Conservation (phyloP, 2,888 invertebrate species). For the Idaea dimidiata region DNA sequence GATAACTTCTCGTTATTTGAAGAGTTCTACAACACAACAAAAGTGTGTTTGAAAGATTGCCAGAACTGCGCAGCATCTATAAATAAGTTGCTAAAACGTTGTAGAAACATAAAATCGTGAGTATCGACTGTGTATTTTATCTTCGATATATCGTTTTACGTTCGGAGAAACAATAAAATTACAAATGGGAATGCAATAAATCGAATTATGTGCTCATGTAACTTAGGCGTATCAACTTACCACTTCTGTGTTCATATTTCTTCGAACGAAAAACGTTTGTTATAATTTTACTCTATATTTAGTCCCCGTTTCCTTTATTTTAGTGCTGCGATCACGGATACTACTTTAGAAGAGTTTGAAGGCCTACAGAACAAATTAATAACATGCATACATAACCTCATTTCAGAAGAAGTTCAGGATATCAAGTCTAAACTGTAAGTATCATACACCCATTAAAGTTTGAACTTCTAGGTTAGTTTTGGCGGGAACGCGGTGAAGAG, state of each 20-base stretch:
- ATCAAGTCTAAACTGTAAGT: constrained; percentile 69
- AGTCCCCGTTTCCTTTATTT: constrained; percentile 26
- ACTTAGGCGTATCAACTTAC: background rate
- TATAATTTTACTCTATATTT: background rate
- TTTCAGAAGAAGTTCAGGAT: constrained; percentile 61
- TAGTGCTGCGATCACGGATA: constrained; percentile 65
- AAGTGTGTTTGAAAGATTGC: constrained; percentile 73
- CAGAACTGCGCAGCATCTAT: constrained; percentile 73
- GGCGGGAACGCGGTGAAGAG: too few species aligned
- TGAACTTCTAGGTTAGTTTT: too few species aligned
- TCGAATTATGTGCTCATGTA: background rate
- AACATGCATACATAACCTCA: constrained; percentile 61
- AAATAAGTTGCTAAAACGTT: constrained; percentile 75
- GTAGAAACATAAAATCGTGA: constrained; percentile 74
- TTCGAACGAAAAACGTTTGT: background rate
- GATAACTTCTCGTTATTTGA: constrained; percentile 77
- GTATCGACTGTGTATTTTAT: constrained; percentile 37
- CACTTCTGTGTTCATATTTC: background rate
- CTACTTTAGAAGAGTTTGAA: constrained; percentile 67
- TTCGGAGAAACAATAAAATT: constrained; percentile 2
- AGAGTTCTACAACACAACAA: constrained; percentile 68
- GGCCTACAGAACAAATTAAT: constrained; percentile 63
- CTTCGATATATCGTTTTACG: constrained; percentile 8
- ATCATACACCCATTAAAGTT: background rate
- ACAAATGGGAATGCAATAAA: background rate